These are phyloP conservation scores for Mellilla xanthometata DNA, from an alignment of 2,888 invertebrate genomes.

Conservation along the genomic window DNA sequence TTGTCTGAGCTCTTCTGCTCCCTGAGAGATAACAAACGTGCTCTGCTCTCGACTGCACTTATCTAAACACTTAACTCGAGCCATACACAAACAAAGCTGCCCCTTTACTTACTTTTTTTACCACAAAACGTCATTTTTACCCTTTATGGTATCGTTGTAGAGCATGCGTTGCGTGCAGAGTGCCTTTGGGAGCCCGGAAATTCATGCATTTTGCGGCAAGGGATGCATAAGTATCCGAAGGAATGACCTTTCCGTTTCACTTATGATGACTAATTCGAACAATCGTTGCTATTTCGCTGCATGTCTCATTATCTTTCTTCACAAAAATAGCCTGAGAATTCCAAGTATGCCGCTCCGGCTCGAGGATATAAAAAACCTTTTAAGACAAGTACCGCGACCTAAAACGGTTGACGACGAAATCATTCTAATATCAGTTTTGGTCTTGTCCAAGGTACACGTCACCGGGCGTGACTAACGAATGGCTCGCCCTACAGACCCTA, in stretches of 20 bases:
- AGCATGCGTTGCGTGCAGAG: conserved; percentile 69
- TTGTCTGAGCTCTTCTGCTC: conserved; percentile 66
- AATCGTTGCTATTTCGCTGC: conserved; percentile 22
- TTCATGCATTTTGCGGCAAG: conserved; percentile 71
- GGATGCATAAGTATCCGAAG: conserved; percentile 50
- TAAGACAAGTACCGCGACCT: conserved; percentile 64
- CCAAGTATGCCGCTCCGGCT: conserved; percentile 12
- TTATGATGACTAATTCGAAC: conserved; percentile 41
- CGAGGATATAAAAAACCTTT: conserved; percentile 54
- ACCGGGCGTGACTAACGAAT: conserved; percentile 82
- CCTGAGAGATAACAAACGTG: conserved; percentile 77
- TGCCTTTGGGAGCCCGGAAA: conserved; percentile 72
- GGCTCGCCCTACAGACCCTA: conserved; percentile 82
- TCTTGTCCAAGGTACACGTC: conserved; percentile 83
- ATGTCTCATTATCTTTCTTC: conserved; percentile 23
- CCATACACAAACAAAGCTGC: conserved; percentile 78
- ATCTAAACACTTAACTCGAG: conserved; percentile 80
- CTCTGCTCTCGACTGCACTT: conserved; percentile 75
- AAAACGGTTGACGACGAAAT: conserved; percentile 61
- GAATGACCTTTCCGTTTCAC: conserved; percentile 61
- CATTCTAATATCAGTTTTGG: conserved; percentile 81
- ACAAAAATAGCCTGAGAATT: conserved; percentile 35
- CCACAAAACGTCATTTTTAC: conserved; percentile 73
- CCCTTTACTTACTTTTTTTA: conserved; percentile 76
- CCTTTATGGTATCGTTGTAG: conserved; percentile 69